Conservation (phyloP, 1,140 invertebrate species). For the Meloidogyne floridensis region DNA sequence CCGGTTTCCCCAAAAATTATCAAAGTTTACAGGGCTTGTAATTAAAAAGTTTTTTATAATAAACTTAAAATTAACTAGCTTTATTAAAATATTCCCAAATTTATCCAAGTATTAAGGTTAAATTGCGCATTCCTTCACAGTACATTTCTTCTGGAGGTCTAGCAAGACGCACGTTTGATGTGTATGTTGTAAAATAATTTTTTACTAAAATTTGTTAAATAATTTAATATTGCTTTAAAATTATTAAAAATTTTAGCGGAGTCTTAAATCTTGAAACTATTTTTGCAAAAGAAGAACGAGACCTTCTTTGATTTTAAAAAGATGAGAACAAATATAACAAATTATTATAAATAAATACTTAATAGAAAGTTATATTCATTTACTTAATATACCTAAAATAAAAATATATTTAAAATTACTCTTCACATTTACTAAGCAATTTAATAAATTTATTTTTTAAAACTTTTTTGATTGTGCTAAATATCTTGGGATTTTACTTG, state of each 20-base stretch:
- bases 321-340: not conserved
- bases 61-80: conserved; percentile 37
- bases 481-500: too few species aligned
- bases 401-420: too few species aligned
- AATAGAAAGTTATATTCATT: not conserved
- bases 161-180: conserved; percentile 54
- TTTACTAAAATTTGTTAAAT: conserved; percentile 9
- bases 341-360: not conserved
- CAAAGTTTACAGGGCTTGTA: too few species aligned
- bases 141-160: conserved; percentile 53
- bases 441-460: too few species aligned
- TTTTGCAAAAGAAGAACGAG: conserved; percentile 58
- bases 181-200: conserved; percentile 52
- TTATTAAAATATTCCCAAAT: too few species aligned
- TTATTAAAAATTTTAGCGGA: not conserved
- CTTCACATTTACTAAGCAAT: too few species aligned
- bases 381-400: too few species aligned
- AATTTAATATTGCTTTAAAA: not conserved
- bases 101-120: conserved; percentile 30
- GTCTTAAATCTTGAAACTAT: conserved; percentile 32
- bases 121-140: conserved; percentile 55
- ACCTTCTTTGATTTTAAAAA: conserved; percentile 46
- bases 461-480: too few species aligned
- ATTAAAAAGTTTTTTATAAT: too few species aligned
- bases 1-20: not conserved